Evolutionary conservation across 2,888 invertebrate species (phyloP).

Genomic region (Chymomyza fuscimana): DNA sequence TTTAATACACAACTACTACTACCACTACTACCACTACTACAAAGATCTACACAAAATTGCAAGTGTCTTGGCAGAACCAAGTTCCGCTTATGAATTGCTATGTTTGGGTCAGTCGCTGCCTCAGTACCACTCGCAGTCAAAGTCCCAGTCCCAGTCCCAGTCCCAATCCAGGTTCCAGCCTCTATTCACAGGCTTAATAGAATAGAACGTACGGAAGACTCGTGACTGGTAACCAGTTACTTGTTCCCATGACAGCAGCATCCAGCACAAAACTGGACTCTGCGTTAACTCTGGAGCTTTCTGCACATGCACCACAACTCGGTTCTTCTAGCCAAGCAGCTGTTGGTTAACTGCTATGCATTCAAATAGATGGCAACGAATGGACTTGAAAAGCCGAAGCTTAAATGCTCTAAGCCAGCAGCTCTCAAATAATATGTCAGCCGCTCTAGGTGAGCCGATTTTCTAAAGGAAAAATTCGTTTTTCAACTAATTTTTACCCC

Average conservation of each 20-base stretch:
- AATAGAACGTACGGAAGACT: conserved; percentile 53
- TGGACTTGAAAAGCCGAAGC: background rate
- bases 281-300: background rate
- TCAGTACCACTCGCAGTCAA: background rate
- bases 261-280: conserved; percentile 3
- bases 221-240: conserved; percentile 64
- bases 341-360: background rate
- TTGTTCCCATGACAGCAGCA: conserved; percentile 33
- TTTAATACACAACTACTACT: conserved; percentile 14
- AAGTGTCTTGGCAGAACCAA: conserved; percentile 43
- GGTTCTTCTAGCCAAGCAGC: background rate
- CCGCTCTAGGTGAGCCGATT: too few relatives aligned
- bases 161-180: background rate
- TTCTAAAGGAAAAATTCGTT: too few relatives aligned
- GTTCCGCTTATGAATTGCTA: conserved; percentile 8
- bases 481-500: too few relatives aligned
- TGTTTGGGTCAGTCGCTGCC: conserved; percentile 1
- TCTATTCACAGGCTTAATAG: conserved; percentile 15
- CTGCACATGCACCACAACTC: background rate
- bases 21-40: conserved; percentile 18
- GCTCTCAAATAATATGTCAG: too few relatives aligned
- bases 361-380: background rate
- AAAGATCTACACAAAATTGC: conserved; percentile 59
- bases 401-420: background rate
- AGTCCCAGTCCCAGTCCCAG: background rate